These are phyloP conservation scores for Notoglanidium macrostoma DNA, from an alignment of 2,797 vertebrate genomes.

Conservation along the genomic window DNA sequence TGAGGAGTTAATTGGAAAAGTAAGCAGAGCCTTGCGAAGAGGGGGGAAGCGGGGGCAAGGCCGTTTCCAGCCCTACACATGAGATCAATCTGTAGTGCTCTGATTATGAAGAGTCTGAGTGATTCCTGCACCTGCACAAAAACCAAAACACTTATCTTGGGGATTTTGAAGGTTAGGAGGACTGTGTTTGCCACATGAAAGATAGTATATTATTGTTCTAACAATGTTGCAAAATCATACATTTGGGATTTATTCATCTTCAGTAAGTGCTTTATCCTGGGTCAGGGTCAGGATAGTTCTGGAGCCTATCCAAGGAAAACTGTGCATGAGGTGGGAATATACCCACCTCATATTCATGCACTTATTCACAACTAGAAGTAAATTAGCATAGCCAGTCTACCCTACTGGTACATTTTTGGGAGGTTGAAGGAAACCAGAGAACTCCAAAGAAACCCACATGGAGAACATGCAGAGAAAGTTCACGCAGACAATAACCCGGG, in stretches of 20 bases:
- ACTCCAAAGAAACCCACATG: not conserved
- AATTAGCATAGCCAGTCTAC: not conserved
- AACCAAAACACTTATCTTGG: conserved; percentile 12
- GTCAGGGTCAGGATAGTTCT: not conserved
- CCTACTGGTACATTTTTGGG: not conserved
- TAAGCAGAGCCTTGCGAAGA: conserved; percentile 52
- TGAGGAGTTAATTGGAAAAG: conserved; percentile 61
- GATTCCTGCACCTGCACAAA: conserved; percentile 12
- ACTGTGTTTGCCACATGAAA: not conserved
- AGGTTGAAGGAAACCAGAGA: not conserved
- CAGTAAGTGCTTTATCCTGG: conserved; percentile 4
- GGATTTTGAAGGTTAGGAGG: not conserved
- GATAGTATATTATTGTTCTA: not conserved
- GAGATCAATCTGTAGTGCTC: conserved; percentile 47
- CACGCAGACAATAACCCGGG: not conserved
- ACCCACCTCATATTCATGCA: not conserved
- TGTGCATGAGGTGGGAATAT: not conserved
- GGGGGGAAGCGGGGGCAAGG: conserved; percentile 30
- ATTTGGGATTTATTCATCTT: not conserved
- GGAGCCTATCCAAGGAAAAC: not conserved
- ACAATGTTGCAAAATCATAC: not conserved
- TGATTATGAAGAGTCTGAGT: conserved; percentile 40
- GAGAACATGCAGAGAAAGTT: not conserved
- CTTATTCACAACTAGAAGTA: not conserved
- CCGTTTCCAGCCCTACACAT: conserved; percentile 38